A percentile compares a stretch with the other conserved stretches of the same genome.
These are phyloP conservation scores for Gavialis gangeticus DNA, from an alignment of 2,113 vertebrate genomes.

Conservation along the genomic window DNA sequence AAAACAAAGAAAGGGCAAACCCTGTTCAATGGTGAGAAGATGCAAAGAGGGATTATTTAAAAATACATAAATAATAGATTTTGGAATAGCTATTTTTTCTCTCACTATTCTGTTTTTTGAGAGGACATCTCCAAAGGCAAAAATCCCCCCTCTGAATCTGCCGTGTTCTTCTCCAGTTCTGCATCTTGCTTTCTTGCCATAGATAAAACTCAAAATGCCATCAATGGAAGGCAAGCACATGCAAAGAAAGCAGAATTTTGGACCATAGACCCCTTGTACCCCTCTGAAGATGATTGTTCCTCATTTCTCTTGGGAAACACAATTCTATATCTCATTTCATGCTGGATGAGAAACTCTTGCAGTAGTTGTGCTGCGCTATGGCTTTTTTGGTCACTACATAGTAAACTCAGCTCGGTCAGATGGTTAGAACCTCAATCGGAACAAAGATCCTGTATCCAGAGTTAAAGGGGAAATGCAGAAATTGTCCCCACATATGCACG, in stretches of 20 bases:
- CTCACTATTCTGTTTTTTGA: too few relatives aligned
- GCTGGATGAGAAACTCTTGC: too few relatives aligned
- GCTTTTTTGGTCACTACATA: too few relatives aligned
- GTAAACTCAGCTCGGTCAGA: too few relatives aligned
- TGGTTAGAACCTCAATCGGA: background rate
- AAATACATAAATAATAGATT: background rate
- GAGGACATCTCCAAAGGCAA: conserved; percentile 15
- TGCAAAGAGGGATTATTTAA: background rate
- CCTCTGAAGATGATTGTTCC: background rate
- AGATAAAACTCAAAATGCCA: background rate
- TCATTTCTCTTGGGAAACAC: background rate
- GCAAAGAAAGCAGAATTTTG: conserved; percentile 8
- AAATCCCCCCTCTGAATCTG: background rate
- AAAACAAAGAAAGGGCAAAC: background rate
- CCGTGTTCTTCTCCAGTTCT: conserved; percentile 1
- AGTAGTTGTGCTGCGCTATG: too few relatives aligned
- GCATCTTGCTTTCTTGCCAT: background rate
- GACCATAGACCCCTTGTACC: background rate
- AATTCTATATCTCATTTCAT: too few relatives aligned
- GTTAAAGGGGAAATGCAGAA: background rate
- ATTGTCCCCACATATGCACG: background rate
- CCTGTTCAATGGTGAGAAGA: background rate
- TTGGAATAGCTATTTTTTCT: background rate
- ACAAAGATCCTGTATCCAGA: background rate
- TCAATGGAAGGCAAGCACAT: background rate